A percentile compares a stretch with the other conserved stretches of the same genome.
Evolutionary conservation across 2,797 vertebrate species (phyloP).

Genomic region (Eurystomus glaucurus): DNA sequence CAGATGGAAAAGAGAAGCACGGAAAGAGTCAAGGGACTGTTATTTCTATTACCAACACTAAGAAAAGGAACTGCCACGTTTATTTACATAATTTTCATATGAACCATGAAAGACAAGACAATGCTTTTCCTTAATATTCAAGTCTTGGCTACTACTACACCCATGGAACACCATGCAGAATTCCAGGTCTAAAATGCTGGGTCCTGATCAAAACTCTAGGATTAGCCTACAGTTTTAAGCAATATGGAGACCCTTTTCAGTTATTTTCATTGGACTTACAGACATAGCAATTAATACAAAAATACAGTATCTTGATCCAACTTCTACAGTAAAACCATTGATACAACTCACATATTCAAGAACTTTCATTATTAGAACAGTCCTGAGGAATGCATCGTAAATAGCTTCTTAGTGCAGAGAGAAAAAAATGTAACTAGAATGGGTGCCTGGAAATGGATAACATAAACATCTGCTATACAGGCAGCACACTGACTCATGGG

Average conservation of each 20-base stretch:
- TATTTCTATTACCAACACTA: not conserved
- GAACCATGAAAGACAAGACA: not conserved
- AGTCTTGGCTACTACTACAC: not conserved
- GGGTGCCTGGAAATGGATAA: not conserved
- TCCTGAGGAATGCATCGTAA: not conserved
- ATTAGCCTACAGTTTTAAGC: not conserved
- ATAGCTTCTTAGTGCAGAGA: not conserved
- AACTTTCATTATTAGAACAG: not conserved
- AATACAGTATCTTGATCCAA: not conserved
- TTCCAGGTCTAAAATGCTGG: not conserved
- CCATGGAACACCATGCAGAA: not conserved
- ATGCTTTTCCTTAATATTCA: not conserved
- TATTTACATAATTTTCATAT: not conserved
- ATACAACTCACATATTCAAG: not conserved
- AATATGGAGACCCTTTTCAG: not conserved
- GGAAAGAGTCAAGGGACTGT: not conserved
- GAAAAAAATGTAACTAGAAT: not conserved
- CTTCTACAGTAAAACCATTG: not conserved
- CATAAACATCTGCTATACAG: fast-evolving
- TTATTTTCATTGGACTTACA: not conserved
- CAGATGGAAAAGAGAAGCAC: not conserved
- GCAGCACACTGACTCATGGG: fast-evolving
- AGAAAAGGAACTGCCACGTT: not conserved
- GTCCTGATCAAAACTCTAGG: not conserved
- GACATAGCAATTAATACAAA: not conserved